phyloP scores from a whole-genome alignment of 2,113 vertebrate species.

The Capreolus pygargus region DNA sequence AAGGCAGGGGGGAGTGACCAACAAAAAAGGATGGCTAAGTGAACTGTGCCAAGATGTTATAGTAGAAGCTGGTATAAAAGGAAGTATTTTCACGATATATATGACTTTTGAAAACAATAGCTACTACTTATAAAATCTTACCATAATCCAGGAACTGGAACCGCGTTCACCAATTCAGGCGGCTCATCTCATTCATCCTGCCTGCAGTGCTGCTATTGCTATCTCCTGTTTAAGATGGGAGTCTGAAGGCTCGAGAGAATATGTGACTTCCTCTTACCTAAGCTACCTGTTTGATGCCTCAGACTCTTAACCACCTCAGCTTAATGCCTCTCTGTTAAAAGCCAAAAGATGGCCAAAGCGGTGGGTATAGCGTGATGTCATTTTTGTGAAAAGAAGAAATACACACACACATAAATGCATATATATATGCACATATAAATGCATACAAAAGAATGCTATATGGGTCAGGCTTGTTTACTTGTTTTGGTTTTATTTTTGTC shows the following conservation, averaged over 20 bases:
- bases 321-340: neutral
- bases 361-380: neutral
- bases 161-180: rapidly evolving
- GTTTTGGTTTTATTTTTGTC: neutral
- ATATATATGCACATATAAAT: no score
- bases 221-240: neutral
- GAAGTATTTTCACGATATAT: neutral
- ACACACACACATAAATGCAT: neutral
- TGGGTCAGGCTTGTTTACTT: neutral
- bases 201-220: neutral
- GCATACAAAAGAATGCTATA: neutral
- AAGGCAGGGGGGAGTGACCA: neutral
- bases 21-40: neutral
- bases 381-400: neutral
- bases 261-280: neutral
- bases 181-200: neutral
- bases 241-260: neutral
- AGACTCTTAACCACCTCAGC: neutral
- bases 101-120: neutral
- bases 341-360: neutral
- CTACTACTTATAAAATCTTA: neutral
- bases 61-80: neutral
- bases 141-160: neutral
- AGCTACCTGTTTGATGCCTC: neutral
- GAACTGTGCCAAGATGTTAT: neutral